phyloP scores from a whole-genome alignment of 2,888 invertebrate genomes.

The Melieria crassipennis region DNA sequence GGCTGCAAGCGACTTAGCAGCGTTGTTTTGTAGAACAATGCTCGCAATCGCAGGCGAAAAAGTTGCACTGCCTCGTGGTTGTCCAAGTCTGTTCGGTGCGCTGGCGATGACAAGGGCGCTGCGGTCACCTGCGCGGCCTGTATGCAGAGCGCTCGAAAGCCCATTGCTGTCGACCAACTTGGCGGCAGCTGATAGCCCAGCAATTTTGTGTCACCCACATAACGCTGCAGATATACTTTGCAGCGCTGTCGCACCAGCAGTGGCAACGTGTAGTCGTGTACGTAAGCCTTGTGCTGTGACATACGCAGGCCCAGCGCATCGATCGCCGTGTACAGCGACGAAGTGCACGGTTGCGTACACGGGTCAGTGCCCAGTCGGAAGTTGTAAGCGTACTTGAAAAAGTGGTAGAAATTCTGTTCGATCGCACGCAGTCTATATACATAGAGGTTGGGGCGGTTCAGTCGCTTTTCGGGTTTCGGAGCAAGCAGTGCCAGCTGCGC shows the following conservation, averaged over 20 bases:
- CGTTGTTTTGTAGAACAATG: constrained; percentile 55
- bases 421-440: constrained; percentile 40
- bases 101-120: constrained; percentile 53
- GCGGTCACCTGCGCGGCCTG: constrained; percentile 33
- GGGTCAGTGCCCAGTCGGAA: constrained; percentile 45
- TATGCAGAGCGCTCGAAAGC: constrained; percentile 59
- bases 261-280: constrained; percentile 19
- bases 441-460: constrained; percentile 16
- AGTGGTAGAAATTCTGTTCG: constrained; percentile 49
- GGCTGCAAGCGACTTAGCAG: constrained; percentile 56
- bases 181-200: constrained; percentile 50
- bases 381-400: constrained; percentile 60
- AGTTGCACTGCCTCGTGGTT: constrained; percentile 43
- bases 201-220: not conserved
- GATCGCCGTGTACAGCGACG: constrained; percentile 27
- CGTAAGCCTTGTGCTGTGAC: constrained; percentile 9
- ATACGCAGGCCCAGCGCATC: constrained; percentile 42
- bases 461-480: constrained; percentile 8
- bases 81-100: constrained; percentile 16
- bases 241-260: constrained; percentile 10
- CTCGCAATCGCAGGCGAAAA: constrained; percentile 55
- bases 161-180: constrained; percentile 58
- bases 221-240: constrained; percentile 8
- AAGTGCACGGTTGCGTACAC: constrained; percentile 28
- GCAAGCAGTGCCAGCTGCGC: not conserved